These are phyloP conservation scores for Alces alces DNA, from an alignment of 2,113 vertebrate species.

Conservation along the genomic window DNA sequence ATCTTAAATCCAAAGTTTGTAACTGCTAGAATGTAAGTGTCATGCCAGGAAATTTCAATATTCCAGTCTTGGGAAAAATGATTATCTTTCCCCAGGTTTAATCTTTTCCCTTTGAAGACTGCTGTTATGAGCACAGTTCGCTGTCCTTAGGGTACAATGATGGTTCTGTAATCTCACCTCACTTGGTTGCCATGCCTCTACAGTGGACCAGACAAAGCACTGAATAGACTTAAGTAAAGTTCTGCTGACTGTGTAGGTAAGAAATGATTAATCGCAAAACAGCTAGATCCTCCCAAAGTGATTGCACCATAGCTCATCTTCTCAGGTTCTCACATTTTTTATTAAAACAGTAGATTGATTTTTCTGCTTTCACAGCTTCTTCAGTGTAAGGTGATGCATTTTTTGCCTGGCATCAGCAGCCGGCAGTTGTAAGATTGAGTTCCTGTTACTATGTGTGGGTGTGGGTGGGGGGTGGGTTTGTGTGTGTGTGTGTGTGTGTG, in stretches of 20 bases:
- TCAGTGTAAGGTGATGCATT: constrained; percentile 21
- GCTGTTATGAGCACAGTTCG: constrained; percentile 48
- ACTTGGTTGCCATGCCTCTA: constrained; percentile 1
- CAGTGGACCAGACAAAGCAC: neutral
- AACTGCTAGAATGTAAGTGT: neutral
- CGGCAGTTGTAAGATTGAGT: neutral
- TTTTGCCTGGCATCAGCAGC: constrained; percentile 1
- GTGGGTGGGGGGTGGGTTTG: accelerated
- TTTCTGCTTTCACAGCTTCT: constrained; percentile 68
- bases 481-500: neutral
- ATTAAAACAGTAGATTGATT: constrained; percentile 67
- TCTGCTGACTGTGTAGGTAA: constrained; percentile 4
- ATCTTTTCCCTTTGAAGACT: constrained; percentile 62
- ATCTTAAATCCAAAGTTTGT: constrained; percentile 34
- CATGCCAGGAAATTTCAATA: constrained; percentile 31
- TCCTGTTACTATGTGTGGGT: neutral
- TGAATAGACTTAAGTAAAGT: constrained; percentile 52
- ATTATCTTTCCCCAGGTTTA: constrained; percentile 40
- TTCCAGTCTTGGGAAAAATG: constrained; percentile 50
- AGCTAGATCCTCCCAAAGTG: constrained; percentile 32
- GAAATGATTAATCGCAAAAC: constrained; percentile 53
- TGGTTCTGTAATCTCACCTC: constrained; percentile 45
- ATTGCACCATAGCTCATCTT: constrained; percentile 57
- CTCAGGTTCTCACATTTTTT: constrained; percentile 56
- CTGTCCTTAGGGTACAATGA: constrained; percentile 39